A percentile compares a stretch with the other conserved stretches of the same genome.
These are phyloP conservation scores for Drosophila mimetica DNA, from an alignment of 2,888 invertebrate species.

Conservation along the genomic window DNA sequence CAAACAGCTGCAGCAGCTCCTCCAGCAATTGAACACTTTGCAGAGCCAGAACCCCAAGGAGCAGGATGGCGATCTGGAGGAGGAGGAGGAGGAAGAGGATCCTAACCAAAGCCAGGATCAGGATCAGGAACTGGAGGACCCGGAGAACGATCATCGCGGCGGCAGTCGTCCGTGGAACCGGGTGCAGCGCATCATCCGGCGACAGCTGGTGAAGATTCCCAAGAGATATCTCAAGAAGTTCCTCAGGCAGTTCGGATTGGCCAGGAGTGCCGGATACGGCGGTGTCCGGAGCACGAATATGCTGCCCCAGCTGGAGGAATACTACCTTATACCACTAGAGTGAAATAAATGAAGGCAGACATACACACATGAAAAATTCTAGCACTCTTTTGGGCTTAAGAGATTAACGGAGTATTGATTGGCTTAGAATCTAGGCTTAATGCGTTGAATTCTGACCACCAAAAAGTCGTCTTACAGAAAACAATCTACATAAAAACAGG, in stretches of 20 bases:
- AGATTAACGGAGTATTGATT: background rate
- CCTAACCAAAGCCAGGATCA: background rate
- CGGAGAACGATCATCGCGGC: slow-evolving; percentile 56
- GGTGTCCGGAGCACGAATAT: background rate
- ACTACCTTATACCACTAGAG: slow-evolving; percentile 62
- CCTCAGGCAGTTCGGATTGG: slow-evolving; percentile 60
- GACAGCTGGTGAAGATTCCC: slow-evolving; percentile 68
- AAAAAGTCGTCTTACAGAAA: too few species aligned
- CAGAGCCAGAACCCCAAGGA: background rate
- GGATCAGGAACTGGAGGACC: slow-evolving; percentile 17
- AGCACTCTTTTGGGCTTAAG: slow-evolving; percentile 28
- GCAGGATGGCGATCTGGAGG: background rate
- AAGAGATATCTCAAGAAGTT: slow-evolving; percentile 65
- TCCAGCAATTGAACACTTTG: slow-evolving; percentile 45
- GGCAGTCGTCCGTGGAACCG: slow-evolving; percentile 67
- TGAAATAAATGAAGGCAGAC: slow-evolving; percentile 16
- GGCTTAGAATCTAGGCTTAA: too few species aligned
- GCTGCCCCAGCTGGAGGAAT: slow-evolving; percentile 27
- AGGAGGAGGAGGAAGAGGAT: background rate
- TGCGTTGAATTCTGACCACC: too few species aligned
- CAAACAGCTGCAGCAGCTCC: slow-evolving; percentile 49
- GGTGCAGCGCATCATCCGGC: slow-evolving; percentile 64
- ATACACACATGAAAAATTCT: too few species aligned
- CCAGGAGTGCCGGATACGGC: slow-evolving; percentile 33
- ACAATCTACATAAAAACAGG: too few species aligned